Base-by-base conservation (phyloP, 2,113 vertebrate species). In the Tor tambroides region DNA sequence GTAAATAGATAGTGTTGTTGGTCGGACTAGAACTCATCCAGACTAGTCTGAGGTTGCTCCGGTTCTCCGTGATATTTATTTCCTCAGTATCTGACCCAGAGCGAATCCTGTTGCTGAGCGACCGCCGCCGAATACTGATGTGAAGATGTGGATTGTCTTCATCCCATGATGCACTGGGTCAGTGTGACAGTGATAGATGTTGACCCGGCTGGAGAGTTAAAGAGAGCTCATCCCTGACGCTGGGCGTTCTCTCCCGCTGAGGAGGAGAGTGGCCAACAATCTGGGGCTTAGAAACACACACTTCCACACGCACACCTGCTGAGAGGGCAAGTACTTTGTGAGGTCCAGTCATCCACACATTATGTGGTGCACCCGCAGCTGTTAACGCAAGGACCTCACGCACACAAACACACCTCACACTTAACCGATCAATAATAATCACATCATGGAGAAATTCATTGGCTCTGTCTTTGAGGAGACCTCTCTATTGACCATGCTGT, bases 371-470 rank as follows among this genome's bases (percentile, higher is more conserved):
- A 79, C 46, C 23, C 49, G 5, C 65, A 80, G 84, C 77, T 80
- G 63, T 80, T 65, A 79, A 79, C 54, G 3, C 26, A 49, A 7
- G 7, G 81, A 54, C 51, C 75, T 83, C 81, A 59, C 75, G 15
- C 63, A 35, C 76, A 80, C n/a, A 38, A 51, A 71, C 87, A 83
- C 71, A 32, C 15, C 76, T 80, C 26, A 69, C 85, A 61, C 85
- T 28, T 43, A 84, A 75, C 28, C 4, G 87, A 87, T 91, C 90
- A 76, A 91, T 88, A 84, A 87, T 79, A 80, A 76, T 84, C 83
- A 30, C 86, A 81, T 76, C 83, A 84, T 32, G 63, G 74, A 51
- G 74, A 43, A 74, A 67, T 61, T 15, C 80, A 61, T 82, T 46
- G 32, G 74, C 56, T 77, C 38, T 41, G 30, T 28, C 59, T 84